Evolutionary conservation across 2,113 vertebrate species (phyloP).

Genomic region (Polypterus bichir): DNA sequence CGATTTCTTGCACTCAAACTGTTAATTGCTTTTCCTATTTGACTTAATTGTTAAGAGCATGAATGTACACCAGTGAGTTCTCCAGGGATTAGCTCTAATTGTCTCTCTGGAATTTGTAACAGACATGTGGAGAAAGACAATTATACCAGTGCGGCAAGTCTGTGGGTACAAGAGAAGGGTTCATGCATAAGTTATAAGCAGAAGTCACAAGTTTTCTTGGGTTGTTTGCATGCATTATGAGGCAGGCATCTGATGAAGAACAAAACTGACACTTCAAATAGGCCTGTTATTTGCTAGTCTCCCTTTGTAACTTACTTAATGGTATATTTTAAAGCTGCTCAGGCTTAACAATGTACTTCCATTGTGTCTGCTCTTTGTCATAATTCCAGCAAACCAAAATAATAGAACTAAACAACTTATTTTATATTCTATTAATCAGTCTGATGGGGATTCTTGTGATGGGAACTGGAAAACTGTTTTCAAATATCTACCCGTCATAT

Average conservation of each 20-base stretch:
- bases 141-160: neutral
- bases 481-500: too few relatives aligned
- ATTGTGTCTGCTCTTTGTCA: too few relatives aligned
- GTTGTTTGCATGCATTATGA: neutral
- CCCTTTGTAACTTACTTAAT: neutral
- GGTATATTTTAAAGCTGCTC: neutral
- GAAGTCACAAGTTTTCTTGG: neutral
- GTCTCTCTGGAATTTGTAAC: neutral
- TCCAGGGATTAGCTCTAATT: neutral
- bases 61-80: neutral
- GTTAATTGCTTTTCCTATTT: neutral
- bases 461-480: too few relatives aligned
- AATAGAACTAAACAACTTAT: too few relatives aligned
- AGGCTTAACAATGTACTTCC: too few relatives aligned
- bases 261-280: neutral
- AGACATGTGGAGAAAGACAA: neutral
- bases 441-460: too few relatives aligned
- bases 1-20: neutral
- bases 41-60: neutral
- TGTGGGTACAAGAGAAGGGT: neutral
- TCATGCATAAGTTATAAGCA: neutral
- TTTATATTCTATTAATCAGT: too few relatives aligned
- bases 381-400: too few relatives aligned
- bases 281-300: neutral
- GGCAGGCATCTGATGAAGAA: neutral